A percentile compares a stretch with the other conserved stretches of the same genome.
Evolutionary conservation across 2,888 invertebrate genomes (phyloP).

Genomic region (Xestia xanthographa): DNA sequence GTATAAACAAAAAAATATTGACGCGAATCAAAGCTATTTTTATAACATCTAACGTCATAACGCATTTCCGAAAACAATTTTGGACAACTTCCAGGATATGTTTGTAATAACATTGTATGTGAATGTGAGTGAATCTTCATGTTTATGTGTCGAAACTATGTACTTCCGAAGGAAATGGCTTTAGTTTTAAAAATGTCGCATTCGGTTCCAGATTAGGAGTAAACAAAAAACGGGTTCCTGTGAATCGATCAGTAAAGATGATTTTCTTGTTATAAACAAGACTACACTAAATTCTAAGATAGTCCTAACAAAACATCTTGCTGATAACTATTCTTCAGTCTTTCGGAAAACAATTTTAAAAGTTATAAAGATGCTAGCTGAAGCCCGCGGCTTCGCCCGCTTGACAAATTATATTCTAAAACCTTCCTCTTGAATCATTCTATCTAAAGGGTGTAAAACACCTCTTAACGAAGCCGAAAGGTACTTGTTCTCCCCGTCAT

Average conservation of each 20-base stretch:
- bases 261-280: background rate
- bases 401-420: no score
- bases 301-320: background rate
- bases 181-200: conserved; percentile 11
- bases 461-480: no score
- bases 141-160: conserved; percentile 27
- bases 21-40: conserved; percentile 64
- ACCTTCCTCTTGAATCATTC: no score
- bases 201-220: background rate
- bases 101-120: conserved; percentile 34
- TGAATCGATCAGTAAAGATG: background rate
- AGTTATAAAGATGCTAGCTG: background rate
- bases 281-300: background rate
- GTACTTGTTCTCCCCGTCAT: no score
- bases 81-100: conserved; percentile 71
- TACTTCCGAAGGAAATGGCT: conserved; percentile 10
- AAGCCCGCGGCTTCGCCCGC: no score
- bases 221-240: background rate
- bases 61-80: conserved; percentile 67
- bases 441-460: no score
- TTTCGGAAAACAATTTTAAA: background rate
- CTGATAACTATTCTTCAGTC: background rate
- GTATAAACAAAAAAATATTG: conserved; percentile 58
- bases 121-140: conserved; percentile 38
- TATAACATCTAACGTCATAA: conserved; percentile 60